Conservation (phyloP, 2,797 vertebrate genomes). For the Myripristis jacobus region DNA sequence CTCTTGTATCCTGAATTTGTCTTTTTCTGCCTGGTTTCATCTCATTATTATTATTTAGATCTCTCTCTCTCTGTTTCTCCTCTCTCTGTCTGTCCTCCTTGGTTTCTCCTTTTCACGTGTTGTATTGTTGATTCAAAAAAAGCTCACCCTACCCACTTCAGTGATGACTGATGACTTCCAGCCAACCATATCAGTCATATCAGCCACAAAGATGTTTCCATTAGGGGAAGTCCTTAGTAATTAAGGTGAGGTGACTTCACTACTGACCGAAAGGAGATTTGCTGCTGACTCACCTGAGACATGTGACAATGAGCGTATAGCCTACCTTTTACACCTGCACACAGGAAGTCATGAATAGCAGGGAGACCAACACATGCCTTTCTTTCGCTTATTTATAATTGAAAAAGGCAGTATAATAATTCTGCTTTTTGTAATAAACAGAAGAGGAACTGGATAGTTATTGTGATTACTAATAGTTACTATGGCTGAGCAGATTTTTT, state of each 20-base stretch:
- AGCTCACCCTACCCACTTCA: too few relatives aligned
- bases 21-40: neutral
- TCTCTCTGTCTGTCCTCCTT: neutral
- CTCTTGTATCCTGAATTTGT: neutral
- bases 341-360: conserved; percentile 10
- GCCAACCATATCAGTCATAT: neutral
- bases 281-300: conserved; percentile 33
- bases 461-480: neutral
- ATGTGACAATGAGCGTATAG: conserved; percentile 25
- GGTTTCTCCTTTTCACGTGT: neutral
- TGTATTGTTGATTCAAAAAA: too few relatives aligned
- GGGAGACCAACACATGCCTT: too few relatives aligned
- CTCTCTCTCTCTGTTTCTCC: neutral
- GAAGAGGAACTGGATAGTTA: neutral
- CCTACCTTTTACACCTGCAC: neutral
- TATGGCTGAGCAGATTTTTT: too few relatives aligned
- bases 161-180: conserved; percentile 16
- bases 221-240: neutral
- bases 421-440: too few relatives aligned
- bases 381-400: neutral
- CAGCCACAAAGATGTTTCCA: conserved; percentile 9
- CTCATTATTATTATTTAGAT: neutral
- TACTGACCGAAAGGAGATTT: neutral
- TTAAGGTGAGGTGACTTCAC: conserved; percentile 5
- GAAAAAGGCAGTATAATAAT: too few relatives aligned